These are phyloP conservation scores for Oligia strigilis DNA, from an alignment of 2,888 invertebrate species.

Conservation along the genomic window DNA sequence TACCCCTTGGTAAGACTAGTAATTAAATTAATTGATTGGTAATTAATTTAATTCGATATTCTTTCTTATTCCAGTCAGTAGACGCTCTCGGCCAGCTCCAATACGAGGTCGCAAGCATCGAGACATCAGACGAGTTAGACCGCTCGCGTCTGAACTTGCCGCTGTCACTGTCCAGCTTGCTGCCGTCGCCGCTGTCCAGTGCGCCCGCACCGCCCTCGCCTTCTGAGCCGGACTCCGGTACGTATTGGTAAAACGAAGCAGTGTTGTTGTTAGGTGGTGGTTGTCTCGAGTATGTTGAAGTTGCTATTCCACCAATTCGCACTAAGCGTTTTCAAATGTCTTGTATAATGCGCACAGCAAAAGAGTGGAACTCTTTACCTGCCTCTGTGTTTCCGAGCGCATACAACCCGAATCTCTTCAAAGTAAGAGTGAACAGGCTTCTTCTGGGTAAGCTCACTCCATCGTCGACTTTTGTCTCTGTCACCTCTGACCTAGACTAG, in stretches of 20 bases:
- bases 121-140: constrained; percentile 95
- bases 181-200: constrained; percentile 93
- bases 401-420: too few species aligned
- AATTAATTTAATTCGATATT: neutral
- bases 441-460: too few species aligned
- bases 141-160: constrained; percentile 93
- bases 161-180: constrained; percentile 93
- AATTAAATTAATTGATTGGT: too few species aligned
- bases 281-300: neutral
- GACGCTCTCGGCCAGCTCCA: constrained; percentile 91
- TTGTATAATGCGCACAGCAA: too few species aligned
- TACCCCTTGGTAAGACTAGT: too few species aligned
- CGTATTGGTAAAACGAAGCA: constrained; percentile 5
- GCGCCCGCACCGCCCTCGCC: constrained; percentile 94
- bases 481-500: too few species aligned
- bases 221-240: constrained; percentile 94
- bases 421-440: too few species aligned
- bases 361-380: too few species aligned
- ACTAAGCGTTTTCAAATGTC: too few species aligned
- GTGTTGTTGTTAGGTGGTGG: neutral
- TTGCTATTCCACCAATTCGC: too few species aligned
- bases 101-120: constrained; percentile 94
- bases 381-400: too few species aligned
- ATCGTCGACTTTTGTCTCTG: too few species aligned
- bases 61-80: constrained; percentile 87